A percentile compares a stretch with the other conserved stretches of the same genome.
Conservation (phyloP, 2,113 vertebrate species). For the Phylloscopus trochiloides region DNA sequence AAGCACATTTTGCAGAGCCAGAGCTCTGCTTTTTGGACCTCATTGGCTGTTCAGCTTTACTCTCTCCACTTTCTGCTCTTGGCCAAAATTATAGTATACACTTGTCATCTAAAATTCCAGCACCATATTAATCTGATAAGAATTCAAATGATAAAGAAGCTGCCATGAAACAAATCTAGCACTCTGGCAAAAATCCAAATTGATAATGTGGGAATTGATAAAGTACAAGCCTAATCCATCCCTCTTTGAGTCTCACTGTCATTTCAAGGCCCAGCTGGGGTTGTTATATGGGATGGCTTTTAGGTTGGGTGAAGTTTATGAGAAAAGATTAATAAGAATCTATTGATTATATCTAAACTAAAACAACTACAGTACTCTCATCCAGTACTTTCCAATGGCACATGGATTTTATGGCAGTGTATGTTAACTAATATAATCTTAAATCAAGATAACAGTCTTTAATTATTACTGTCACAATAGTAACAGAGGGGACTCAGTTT, state of each 20-base stretch:
- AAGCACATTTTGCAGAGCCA: background rate
- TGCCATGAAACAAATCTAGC: constrained; percentile 5
- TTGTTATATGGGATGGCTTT: background rate
- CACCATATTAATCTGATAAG: background rate
- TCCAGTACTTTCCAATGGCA: background rate
- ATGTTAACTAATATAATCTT: background rate
- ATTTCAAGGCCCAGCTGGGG: constrained; percentile 10
- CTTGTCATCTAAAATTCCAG: background rate
- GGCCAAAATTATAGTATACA: background rate
- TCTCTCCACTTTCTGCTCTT: background rate
- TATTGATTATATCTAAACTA: background rate
- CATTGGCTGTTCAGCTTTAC: background rate
- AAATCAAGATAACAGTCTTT: background rate
- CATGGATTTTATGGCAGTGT: background rate
- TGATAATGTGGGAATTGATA: background rate
- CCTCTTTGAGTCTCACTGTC: background rate
- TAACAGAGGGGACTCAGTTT: background rate
- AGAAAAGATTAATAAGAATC: background rate
- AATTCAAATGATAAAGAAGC: background rate
- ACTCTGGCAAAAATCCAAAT: background rate
- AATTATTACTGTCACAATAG: background rate
- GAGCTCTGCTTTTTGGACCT: background rate
- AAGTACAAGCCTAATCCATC: constrained; percentile 4
- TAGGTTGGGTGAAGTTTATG: constrained; percentile 2
- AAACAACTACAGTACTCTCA: background rate